phyloP scores from a whole-genome alignment of 2,888 invertebrate genomes.

The Leptinotarsa rubiginosa region DNA sequence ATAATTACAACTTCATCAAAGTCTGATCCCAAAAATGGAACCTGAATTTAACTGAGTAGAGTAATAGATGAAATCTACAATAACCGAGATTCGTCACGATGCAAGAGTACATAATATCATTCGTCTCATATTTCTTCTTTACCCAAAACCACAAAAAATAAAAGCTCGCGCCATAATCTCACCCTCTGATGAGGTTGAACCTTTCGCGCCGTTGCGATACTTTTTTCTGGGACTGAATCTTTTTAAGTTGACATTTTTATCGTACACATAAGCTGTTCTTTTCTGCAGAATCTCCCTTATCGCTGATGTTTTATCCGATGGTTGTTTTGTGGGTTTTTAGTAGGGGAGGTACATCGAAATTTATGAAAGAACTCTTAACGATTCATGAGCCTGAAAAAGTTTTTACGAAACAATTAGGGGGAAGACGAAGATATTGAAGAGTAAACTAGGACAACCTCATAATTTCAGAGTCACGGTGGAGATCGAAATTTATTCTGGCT shows the following conservation, averaged over 20 bases:
- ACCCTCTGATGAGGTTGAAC: slow-evolving; percentile 2
- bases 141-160: background rate
- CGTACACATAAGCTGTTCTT: background rate
- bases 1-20: too few relatives aligned
- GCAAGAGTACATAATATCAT: background rate
- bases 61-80: too few relatives aligned
- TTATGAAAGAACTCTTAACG: too few relatives aligned
- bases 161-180: background rate
- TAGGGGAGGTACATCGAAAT: background rate
- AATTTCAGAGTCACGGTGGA: too few relatives aligned
- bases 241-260: slow-evolving; percentile 15
- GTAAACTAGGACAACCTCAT: too few relatives aligned
- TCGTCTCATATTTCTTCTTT: background rate
- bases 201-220: background rate
- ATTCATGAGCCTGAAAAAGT: too few relatives aligned
- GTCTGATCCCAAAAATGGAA: too few relatives aligned
- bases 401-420: too few relatives aligned
- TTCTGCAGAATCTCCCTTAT: slow-evolving; percentile 8
- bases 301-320: background rate
- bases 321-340: slow-evolving; percentile 9
- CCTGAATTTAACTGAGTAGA: too few relatives aligned
- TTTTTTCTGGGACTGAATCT: slow-evolving; percentile 8
- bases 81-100: background rate
- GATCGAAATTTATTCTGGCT: too few relatives aligned
- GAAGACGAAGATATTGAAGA: too few relatives aligned